Evolutionary conservation across 2,888 invertebrate species (phyloP), one percentile per base, ranked within the genome.

Genomic region (Allygus modestus): DNA sequence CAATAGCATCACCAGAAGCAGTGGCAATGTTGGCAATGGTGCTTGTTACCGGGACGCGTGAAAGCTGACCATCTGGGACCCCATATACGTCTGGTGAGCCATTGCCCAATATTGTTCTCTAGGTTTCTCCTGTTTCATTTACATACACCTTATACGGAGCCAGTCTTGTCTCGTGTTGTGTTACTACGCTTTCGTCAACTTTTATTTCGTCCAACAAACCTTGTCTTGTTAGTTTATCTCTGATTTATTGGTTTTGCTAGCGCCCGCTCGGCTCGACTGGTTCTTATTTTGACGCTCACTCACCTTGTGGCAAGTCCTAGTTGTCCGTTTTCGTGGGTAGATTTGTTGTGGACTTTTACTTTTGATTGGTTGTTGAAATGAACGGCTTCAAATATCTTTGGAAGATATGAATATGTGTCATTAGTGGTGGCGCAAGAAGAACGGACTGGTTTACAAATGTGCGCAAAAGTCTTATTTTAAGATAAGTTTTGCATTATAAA

Each of bases 131-230:
- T 11, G 71, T 46, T 51, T 58, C 84, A 82, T 84, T 84, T 84
- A 84, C 83, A 41, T 69, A 81, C 84, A 81, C 82, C 84, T 54
- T 84, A 84, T 46, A 81, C 73, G 37, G 75, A 41, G 75, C 37
- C 7, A n/a, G 33, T 75, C 37, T 37, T 75, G 75, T 75, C 23
- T 28, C 12, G 65, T 65, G 28, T 65, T 65, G 65, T 65, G 28
- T 65, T 65, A 43, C 37, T 73, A 43, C 46, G 77, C 77, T 77
- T 51, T 51, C 77, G 77, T 77, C 77, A 77, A 77, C 77, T 46
- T 75, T 75, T 77, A 77, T 77, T 51, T 51, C 41, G 58, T 26
- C 58, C 58, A 23, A 58, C 65, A 65, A 65, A 31, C 31, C 31
- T 31, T 73, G 73, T 73, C 73, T 73, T 73, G 73, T 73, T 73